These are phyloP conservation scores for Centroberyx gerrardi DNA, from an alignment of 2,797 vertebrate species.

Conservation along the genomic window DNA sequence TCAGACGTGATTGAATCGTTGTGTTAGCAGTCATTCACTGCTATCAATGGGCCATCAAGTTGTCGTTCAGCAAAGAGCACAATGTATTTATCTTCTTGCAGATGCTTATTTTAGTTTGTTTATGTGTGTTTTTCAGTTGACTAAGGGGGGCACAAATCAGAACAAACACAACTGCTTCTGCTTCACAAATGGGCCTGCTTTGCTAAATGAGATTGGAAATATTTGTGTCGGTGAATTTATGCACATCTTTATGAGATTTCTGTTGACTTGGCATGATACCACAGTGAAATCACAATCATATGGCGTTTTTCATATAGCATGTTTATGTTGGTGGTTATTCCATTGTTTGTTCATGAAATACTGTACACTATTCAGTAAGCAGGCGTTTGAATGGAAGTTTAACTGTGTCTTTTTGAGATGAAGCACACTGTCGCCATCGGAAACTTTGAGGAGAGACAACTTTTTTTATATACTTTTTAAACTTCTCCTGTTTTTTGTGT, in stretches of 20 bases:
- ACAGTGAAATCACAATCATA: background rate
- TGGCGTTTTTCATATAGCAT: background rate
- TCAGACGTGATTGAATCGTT: slow-evolving; percentile 13
- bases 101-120: slow-evolving; percentile 44
- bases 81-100: slow-evolving; percentile 21
- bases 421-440: background rate
- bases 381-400: background rate
- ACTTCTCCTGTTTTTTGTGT: too few relatives aligned
- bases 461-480: too few relatives aligned
- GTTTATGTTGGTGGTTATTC: too few relatives aligned
- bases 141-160: slow-evolving; percentile 34
- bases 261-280: background rate
- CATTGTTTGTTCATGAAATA: too few relatives aligned
- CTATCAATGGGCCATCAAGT: slow-evolving; percentile 25
- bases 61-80: slow-evolving; percentile 12
- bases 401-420: background rate
- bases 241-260: background rate
- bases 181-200: slow-evolving; percentile 8
- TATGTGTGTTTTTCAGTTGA: slow-evolving; percentile 21
- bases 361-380: background rate
- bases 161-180: slow-evolving; percentile 14
- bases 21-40: slow-evolving; percentile 2
- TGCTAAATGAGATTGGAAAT: background rate
- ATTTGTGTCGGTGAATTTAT: background rate
- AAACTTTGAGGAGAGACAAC: too few relatives aligned